Evolutionary conservation across 2,113 vertebrate genomes (phyloP).

Genomic region (Terrapene triunguis): DNA sequence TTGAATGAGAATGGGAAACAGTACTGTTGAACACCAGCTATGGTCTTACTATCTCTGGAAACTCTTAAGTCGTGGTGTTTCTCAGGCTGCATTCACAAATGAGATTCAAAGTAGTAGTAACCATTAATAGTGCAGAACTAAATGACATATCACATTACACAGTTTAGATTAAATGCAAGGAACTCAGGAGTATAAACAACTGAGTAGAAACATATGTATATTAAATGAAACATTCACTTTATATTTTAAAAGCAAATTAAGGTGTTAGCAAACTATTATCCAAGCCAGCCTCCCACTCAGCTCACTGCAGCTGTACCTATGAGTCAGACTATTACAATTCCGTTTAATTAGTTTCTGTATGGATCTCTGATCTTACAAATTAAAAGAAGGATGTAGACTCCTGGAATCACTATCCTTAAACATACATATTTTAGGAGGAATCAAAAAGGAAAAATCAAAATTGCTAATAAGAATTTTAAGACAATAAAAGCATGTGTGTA

Average conservation of each 20-base stretch:
- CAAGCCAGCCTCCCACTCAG: background rate
- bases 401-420: conserved; percentile 1
- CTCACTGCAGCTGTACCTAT: conserved; percentile 28
- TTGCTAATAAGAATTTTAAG: background rate
- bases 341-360: conserved; percentile 52
- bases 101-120: background rate
- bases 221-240: conserved; percentile 36
- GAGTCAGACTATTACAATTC: conserved; percentile 27
- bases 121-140: conserved; percentile 17
- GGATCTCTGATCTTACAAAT: conserved; percentile 20
- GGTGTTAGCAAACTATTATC: conserved; percentile 1
- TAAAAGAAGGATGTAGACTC: background rate
- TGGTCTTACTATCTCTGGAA: background rate
- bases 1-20: background rate
- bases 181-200: conserved; percentile 34
- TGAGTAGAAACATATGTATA: background rate
- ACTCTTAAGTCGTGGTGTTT: background rate
- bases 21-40: background rate
- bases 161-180: conserved; percentile 19
- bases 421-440: background rate
- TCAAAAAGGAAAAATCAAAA: background rate
- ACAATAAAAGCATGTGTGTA: fast-evolving
- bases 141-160: background rate
- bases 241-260: conserved; percentile 43
- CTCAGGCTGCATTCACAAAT: conserved; percentile 2